phyloP scores from a whole-genome alignment of 2,113 vertebrate genomes.

The Notiomystis cincta region DNA sequence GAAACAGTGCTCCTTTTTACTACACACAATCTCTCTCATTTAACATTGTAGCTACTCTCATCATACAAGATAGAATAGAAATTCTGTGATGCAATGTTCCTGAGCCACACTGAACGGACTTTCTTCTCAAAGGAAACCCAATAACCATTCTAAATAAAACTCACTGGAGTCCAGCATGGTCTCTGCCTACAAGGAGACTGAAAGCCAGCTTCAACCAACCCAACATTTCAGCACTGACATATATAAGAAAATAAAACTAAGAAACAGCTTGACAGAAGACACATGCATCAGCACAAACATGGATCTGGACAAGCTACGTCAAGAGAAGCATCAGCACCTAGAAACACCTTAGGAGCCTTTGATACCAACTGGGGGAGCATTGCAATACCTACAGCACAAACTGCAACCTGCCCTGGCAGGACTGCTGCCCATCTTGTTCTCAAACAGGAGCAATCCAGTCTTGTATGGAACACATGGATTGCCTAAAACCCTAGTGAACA shows the following conservation, averaged over 20 bases:
- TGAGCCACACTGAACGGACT: too few relatives aligned
- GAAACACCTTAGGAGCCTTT: not conserved
- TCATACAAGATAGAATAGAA: not conserved
- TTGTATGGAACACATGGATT: rapidly evolving
- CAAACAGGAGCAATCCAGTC: not conserved
- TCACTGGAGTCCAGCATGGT: not conserved
- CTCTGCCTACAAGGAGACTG: not conserved
- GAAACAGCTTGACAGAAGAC: not conserved
- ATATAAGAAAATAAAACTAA: not conserved
- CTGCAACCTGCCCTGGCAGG: not conserved
- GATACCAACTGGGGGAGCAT: not conserved
- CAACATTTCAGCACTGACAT: not conserved
- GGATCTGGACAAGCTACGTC: not conserved
- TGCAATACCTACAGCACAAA: not conserved
- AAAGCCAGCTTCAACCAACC: not conserved
- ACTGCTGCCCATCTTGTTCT: not conserved
- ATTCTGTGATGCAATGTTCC: too few relatives aligned
- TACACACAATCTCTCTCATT: not conserved
- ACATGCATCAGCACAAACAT: not conserved
- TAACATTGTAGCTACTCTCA: not conserved
- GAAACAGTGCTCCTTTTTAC: not conserved
- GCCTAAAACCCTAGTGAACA: not conserved
- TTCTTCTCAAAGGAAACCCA: not conserved
- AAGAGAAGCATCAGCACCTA: not conserved
- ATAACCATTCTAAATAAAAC: not conserved